Evolutionary conservation across 2,797 vertebrate genomes (phyloP).

Genomic region (Sebastes vulpes): DNA sequence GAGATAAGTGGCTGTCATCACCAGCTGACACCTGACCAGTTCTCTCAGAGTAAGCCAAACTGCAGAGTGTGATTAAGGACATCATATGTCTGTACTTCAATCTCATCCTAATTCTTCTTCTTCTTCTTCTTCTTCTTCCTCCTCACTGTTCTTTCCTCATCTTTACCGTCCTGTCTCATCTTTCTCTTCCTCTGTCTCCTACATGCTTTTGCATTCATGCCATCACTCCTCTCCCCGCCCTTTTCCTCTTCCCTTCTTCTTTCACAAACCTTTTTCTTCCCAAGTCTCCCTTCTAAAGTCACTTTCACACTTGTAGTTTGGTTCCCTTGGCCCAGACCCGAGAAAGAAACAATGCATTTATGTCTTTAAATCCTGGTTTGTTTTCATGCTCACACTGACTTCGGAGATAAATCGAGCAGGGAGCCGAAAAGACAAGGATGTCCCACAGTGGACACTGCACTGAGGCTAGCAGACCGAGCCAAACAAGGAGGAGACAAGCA

Average conservation of each 20-base stretch:
- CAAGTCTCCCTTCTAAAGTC: background rate
- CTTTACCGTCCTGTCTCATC: background rate
- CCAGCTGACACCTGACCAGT: slow-evolving; percentile 52
- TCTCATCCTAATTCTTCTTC: background rate
- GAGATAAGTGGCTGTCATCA: slow-evolving; percentile 43
- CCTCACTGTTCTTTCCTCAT: background rate
- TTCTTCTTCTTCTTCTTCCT: background rate
- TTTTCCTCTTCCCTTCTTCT: background rate
- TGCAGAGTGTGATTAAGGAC: slow-evolving; percentile 9
- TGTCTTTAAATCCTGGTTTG: background rate
- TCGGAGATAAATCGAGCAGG: background rate
- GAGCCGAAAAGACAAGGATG: background rate
- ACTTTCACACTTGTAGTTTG: background rate
- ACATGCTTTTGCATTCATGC: background rate
- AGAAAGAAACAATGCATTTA: background rate
- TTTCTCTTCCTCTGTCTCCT: background rate
- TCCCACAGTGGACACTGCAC: background rate
- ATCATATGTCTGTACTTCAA: background rate
- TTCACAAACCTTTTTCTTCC: background rate
- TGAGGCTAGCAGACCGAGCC: background rate
- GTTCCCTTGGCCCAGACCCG: background rate
- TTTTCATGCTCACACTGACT: background rate
- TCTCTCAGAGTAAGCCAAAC: background rate
- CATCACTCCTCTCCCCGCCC: background rate
- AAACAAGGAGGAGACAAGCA: background rate